These are phyloP conservation scores for Ctenomys sociabilis DNA, from an alignment of 2,113 vertebrate species.

Conservation along the genomic window DNA sequence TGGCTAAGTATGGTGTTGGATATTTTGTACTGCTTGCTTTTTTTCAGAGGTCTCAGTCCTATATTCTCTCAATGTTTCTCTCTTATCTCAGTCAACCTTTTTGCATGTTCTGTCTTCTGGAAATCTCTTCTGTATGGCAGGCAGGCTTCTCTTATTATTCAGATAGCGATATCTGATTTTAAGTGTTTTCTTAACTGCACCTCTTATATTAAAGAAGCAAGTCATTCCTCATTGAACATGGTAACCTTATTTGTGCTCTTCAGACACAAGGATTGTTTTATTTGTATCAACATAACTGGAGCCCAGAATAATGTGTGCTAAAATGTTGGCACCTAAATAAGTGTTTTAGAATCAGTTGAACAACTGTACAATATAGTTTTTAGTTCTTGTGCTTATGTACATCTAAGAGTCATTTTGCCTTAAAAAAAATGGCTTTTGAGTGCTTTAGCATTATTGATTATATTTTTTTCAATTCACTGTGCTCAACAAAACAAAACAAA, in stretches of 20 bases:
- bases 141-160: neutral
- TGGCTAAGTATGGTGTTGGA: neutral
- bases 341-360: conserved; percentile 44
- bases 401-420: neutral
- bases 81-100: conserved; percentile 6
- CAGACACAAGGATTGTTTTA: neutral
- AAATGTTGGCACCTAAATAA: conserved; percentile 35
- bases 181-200: conserved; percentile 4
- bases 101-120: neutral
- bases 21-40: conserved; percentile 30
- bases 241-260: conserved; percentile 3
- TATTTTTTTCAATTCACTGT: neutral
- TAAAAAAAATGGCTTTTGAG: conserved; percentile 43
- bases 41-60: neutral
- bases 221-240: neutral
- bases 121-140: neutral
- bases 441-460: conserved; percentile 29
- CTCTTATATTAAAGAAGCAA: neutral
- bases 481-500: neutral
- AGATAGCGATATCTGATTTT: conserved; percentile 4
- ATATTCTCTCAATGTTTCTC: neutral
- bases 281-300: conserved; percentile 10
- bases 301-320: neutral
- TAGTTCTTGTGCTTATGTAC: neutral
- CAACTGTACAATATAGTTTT: neutral